Conservation (phyloP, 1,140 invertebrate genomes). For the Bradysia coprophila region DNA sequence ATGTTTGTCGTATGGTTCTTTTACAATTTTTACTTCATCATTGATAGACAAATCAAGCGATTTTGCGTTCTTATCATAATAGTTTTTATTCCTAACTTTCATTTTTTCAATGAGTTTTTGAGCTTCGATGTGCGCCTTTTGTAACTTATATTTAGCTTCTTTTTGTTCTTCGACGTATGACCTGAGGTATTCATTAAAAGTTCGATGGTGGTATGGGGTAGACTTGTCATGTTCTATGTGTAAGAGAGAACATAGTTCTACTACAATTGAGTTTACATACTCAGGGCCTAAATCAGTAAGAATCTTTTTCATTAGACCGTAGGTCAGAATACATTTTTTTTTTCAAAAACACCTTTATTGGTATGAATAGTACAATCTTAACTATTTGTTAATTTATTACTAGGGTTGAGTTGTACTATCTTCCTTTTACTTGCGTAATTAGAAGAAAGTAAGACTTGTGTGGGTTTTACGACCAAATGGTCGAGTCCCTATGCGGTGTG, state of each 20-base stretch:
- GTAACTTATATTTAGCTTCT: constrained; percentile 5
- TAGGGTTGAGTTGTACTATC: too few relatives aligned
- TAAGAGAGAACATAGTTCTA: background rate
- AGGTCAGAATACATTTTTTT: too few relatives aligned
- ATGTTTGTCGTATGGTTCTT: constrained; percentile 1
- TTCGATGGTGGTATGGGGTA: background rate
- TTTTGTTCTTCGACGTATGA: constrained; percentile 4
- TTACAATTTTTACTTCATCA: background rate
- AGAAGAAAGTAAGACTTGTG: too few relatives aligned
- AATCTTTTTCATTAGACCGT: background rate
- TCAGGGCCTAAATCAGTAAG: background rate
- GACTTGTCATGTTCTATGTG: background rate
- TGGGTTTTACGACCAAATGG: too few relatives aligned
- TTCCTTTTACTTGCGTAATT: too few relatives aligned
- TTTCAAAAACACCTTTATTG: too few relatives aligned
- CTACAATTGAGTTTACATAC: background rate
- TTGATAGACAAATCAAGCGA: background rate
- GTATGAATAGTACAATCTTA: too few relatives aligned
- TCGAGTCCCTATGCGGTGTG: too few relatives aligned
- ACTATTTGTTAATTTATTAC: too few relatives aligned
- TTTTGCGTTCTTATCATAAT: background rate
- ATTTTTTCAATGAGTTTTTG: background rate
- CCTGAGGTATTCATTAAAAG: constrained; percentile 3
- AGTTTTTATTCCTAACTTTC: background rate
- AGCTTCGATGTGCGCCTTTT: constrained; percentile 1